A percentile compares a stretch with the other conserved stretches of the same genome.
Conservation (phyloP, 2,113 vertebrate species). For the Semnornis frantzii region DNA sequence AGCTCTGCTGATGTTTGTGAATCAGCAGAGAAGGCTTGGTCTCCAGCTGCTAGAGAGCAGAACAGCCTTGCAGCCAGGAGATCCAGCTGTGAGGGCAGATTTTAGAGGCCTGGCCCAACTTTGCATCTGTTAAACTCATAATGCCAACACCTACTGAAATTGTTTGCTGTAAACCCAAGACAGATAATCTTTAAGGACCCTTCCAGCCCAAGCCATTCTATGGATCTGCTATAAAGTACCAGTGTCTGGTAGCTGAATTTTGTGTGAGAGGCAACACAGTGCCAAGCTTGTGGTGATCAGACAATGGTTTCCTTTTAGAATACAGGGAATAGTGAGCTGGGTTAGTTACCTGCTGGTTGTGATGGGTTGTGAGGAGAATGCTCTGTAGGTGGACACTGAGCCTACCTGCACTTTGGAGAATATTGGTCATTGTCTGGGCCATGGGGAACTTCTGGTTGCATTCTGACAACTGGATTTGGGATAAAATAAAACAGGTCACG, state of each 20-base stretch:
- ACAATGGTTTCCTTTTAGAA: constrained; percentile 50
- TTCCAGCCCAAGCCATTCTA: too few relatives aligned
- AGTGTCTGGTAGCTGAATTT: not conserved
- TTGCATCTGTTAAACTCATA: not conserved
- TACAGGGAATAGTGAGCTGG: not conserved
- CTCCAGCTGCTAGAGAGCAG: not conserved
- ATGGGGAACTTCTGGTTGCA: not conserved
- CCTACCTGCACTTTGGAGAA: not conserved
- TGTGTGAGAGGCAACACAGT: not conserved
- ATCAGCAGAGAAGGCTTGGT: not conserved
- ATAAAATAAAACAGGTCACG: not conserved
- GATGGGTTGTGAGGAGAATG: not conserved
- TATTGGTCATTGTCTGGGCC: not conserved
- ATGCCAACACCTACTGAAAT: not conserved
- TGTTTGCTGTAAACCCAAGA: not conserved
- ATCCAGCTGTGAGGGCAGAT: not conserved
- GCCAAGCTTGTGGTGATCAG: constrained; percentile 21
- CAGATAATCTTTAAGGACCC: too few relatives aligned
- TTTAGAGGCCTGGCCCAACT: not conserved
- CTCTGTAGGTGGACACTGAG: not conserved
- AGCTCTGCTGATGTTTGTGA: too few relatives aligned
- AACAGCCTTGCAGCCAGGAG: not conserved
- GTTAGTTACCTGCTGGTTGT: not conserved
- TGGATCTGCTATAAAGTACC: too few relatives aligned
- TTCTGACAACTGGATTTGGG: not conserved